These are phyloP conservation scores for Pheosia tremula DNA, from an alignment of 2,888 invertebrate genomes.

Conservation along the genomic window DNA sequence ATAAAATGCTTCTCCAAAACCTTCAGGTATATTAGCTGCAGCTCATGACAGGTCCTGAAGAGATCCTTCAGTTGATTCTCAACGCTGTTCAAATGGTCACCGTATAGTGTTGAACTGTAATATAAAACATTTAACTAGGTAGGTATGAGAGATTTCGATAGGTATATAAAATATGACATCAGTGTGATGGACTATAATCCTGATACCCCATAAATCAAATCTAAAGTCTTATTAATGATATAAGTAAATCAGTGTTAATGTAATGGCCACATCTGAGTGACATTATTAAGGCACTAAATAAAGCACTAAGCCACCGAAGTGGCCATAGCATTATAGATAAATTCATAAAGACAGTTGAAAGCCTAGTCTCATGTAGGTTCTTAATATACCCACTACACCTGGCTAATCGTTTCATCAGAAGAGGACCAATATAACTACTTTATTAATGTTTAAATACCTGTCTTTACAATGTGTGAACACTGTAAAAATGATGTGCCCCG, in stretches of 20 bases:
- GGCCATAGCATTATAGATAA: too few relatives aligned
- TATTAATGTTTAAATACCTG: constrained; percentile 48
- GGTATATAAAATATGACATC: constrained; percentile 12
- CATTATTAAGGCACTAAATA: too few relatives aligned
- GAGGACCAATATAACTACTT: too few relatives aligned
- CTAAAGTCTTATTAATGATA: too few relatives aligned
- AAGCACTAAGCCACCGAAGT: too few relatives aligned
- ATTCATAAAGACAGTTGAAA: too few relatives aligned
- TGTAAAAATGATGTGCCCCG: constrained; percentile 63
- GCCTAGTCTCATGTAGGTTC: too few relatives aligned
- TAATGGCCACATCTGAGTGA: too few relatives aligned
- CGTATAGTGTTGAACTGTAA: constrained; percentile 70
- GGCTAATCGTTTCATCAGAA: background rate
- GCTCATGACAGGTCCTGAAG: constrained; percentile 71
- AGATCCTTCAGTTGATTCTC: constrained; percentile 68
- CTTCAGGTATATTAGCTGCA: constrained; percentile 71
- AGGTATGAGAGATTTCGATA: too few relatives aligned
- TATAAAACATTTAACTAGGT: too few relatives aligned
- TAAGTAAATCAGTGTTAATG: too few relatives aligned
- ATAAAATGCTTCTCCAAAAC: constrained; percentile 68
- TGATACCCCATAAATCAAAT: too few relatives aligned
- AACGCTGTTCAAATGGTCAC: constrained; percentile 54
- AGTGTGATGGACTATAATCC: background rate
- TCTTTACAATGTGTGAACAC: constrained; percentile 80
- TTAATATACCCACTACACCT: background rate